Evolutionary conservation across 2,113 vertebrate genomes (phyloP).

Genomic region (Dryoscopus gambensis): DNA sequence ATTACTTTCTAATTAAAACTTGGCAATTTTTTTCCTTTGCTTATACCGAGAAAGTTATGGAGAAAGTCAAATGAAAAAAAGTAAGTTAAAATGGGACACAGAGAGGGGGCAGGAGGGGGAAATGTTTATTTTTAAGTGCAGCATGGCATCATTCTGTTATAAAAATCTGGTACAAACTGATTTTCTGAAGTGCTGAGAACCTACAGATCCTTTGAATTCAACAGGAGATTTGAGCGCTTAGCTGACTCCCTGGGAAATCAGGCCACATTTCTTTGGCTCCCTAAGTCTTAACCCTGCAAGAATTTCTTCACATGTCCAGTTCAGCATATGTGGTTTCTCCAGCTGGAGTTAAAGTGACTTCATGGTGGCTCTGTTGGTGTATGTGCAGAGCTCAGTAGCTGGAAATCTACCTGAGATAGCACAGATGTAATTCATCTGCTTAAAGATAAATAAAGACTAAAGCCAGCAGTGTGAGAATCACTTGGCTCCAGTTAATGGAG

Average conservation of each 20-base stretch:
- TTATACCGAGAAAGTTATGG: neutral
- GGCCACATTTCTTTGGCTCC: neutral
- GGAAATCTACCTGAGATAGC: neutral
- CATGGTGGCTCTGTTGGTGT: accelerated
- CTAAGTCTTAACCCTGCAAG: neutral
- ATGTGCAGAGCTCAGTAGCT: neutral
- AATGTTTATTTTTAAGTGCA: constrained; percentile 56
- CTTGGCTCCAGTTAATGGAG: neutral
- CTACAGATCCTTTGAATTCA: constrained; percentile 45
- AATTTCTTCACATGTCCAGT: neutral
- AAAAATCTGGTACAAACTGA: constrained; percentile 32
- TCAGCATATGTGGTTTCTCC: neutral
- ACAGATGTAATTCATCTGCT: neutral
- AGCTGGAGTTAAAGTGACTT: neutral
- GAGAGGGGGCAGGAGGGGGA: neutral
- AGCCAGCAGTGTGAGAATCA: neutral
- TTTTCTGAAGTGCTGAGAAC: constrained; percentile 26
- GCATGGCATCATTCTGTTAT: constrained; percentile 58
- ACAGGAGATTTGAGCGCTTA: neutral
- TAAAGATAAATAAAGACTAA: neutral
- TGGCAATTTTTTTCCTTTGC: neutral
- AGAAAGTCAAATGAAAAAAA: neutral
- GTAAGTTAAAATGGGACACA: constrained; percentile 38
- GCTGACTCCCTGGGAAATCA: neutral
- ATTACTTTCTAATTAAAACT: constrained; percentile 25